A percentile compares a stretch with the other conserved stretches of the same genome.
Conservation (phyloP, 2,797 vertebrate genomes). For the Epinephelus coioides region DNA sequence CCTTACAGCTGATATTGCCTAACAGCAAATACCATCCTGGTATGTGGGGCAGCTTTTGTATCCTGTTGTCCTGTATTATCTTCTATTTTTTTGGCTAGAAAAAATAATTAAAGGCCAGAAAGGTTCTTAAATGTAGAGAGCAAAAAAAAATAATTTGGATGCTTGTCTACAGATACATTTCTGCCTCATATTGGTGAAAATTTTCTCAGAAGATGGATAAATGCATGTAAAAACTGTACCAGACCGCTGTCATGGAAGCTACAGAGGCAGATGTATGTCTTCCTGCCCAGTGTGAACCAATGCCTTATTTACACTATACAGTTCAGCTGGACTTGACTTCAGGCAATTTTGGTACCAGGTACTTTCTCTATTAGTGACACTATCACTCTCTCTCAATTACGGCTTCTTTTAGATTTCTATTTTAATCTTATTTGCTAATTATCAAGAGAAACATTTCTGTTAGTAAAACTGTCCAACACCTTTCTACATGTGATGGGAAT, state of each 20-base stretch:
- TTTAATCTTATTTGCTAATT: slow-evolving; percentile 12
- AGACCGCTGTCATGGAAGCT: background rate
- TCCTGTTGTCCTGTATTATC: background rate
- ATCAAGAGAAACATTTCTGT: slow-evolving; percentile 10
- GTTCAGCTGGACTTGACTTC: too few species aligned
- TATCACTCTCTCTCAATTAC: background rate
- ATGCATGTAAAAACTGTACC: background rate
- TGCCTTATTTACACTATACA: too few species aligned
- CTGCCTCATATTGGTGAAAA: slow-evolving; percentile 10
- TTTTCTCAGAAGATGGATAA: background rate
- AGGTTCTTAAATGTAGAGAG: background rate
- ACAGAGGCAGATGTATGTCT: background rate
- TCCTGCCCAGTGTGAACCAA: background rate
- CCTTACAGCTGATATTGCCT: slow-evolving; percentile 1
- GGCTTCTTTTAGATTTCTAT: background rate
- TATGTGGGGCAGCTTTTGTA: slow-evolving; percentile 3
- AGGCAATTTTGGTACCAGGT: too few species aligned
- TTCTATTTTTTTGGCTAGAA: background rate
- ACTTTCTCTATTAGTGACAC: background rate
- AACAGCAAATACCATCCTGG: slow-evolving; percentile 4
- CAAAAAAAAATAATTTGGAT: background rate
- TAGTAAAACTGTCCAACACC: background rate
- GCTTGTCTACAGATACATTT: background rate
- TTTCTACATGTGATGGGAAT: background rate
- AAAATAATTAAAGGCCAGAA: background rate